These are phyloP conservation scores for Myodes glareolus DNA, from an alignment of 2,113 vertebrate species.

Conservation along the genomic window DNA sequence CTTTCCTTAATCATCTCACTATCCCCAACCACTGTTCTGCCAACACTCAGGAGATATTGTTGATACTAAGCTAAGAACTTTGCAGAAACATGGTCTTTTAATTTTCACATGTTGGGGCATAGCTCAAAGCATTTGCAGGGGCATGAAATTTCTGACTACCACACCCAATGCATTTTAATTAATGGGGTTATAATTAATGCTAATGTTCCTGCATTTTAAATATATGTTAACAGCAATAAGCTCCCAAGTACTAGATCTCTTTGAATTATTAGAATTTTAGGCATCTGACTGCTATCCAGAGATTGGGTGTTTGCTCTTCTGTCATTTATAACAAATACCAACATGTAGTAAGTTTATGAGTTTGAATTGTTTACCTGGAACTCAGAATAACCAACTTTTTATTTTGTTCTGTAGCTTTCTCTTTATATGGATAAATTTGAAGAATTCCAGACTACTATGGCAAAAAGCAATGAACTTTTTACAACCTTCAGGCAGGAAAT, in stretches of 20 bases:
- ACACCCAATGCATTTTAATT: background rate
- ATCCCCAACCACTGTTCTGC: background rate
- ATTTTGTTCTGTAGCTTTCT: conserved; percentile 90
- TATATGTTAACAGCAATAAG: background rate
- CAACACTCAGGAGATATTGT: background rate
- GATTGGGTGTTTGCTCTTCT: background rate
- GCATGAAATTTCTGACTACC: background rate
- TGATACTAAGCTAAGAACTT: background rate
- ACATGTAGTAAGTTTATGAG: conserved; percentile 32
- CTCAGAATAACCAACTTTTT: conserved; percentile 66
- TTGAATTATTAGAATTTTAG: background rate
- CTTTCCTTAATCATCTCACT: background rate
- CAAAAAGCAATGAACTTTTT: conserved; percentile 99
- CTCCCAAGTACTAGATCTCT: background rate
- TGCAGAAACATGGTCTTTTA: background rate
- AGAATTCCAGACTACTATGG: conserved; percentile 99
- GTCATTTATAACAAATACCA: background rate
- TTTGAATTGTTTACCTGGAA: conserved; percentile 37
- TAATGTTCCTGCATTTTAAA: conserved; percentile 6
- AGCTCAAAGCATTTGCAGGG: background rate
- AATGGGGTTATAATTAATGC: background rate
- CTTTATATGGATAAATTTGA: conserved; percentile 99
- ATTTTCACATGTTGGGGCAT: background rate
- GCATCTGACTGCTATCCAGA: background rate
- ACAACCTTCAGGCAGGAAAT: conserved; percentile 99